Conservation (phyloP, 2,797 vertebrate genomes). For the Alfaro cultratus region DNA sequence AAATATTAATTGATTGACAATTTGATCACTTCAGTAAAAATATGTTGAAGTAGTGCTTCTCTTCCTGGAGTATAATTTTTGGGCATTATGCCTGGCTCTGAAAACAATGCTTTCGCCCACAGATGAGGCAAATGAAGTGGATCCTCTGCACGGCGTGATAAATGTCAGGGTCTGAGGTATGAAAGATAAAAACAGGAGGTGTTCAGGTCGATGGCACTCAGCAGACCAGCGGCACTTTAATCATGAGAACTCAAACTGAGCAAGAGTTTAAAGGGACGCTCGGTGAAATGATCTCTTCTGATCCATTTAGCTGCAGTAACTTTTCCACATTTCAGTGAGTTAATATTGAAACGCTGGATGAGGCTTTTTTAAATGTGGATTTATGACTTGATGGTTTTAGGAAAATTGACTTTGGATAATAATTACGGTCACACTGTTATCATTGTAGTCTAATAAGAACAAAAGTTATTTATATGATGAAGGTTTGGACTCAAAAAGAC, state of each 20-base stretch:
- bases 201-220: neutral
- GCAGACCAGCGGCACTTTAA: neutral
- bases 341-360: neutral
- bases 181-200: neutral
- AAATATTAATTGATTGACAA: too few relatives aligned
- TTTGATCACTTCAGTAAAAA: too few relatives aligned
- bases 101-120: neutral
- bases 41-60: too few relatives aligned
- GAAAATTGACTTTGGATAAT: neutral
- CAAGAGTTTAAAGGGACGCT: neutral
- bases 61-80: too few relatives aligned
- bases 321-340: neutral
- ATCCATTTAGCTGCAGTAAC: neutral
- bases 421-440: neutral
- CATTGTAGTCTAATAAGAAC: neutral
- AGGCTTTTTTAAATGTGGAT: neutral
- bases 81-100: too few relatives aligned
- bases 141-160: neutral
- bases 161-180: neutral
- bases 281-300: neutral
- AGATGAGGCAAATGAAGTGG: neutral
- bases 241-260: neutral
- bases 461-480: neutral
- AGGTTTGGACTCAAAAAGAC: neutral
- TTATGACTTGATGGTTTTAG: neutral